These are phyloP conservation scores for Thymallus thymallus DNA, from an alignment of 2,113 vertebrate genomes.

Conservation along the genomic window DNA sequence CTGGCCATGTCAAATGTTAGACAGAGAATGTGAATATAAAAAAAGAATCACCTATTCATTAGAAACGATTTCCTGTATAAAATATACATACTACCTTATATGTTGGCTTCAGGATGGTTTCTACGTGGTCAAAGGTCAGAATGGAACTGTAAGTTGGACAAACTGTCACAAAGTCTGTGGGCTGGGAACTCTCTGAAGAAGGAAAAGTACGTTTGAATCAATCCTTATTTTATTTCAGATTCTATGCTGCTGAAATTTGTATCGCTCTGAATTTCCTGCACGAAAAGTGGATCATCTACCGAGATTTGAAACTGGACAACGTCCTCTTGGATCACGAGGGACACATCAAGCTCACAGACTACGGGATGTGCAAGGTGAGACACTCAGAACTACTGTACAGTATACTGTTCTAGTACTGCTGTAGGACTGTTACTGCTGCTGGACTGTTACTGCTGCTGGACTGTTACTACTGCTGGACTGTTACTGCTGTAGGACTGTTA, in stretches of 20 bases:
- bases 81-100: too few relatives aligned
- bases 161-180: neutral
- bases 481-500: too few relatives aligned
- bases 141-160: neutral
- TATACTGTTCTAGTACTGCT: too few relatives aligned
- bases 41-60: too few relatives aligned
- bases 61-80: too few relatives aligned
- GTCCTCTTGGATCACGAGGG: constrained; percentile 94
- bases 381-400: too few relatives aligned
- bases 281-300: constrained; percentile 95
- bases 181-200: neutral
- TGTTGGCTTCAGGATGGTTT: neutral
- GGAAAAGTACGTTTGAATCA: neutral
- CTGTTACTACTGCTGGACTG: too few relatives aligned
- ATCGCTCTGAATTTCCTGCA: constrained; percentile 98
- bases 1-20: neutral
- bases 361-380: constrained; percentile 98
- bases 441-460: too few relatives aligned
- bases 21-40: neutral
- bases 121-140: neutral
- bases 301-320: constrained; percentile 98
- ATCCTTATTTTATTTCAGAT: constrained; percentile 70
- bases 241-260: constrained; percentile 98
- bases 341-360: constrained; percentile 97
- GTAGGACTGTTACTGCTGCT: too few relatives aligned